Evolutionary conservation across 2,113 vertebrate species (phyloP), one percentile per base, ranked within the genome.

Genomic region (Platysternon megacephalum): DNA sequence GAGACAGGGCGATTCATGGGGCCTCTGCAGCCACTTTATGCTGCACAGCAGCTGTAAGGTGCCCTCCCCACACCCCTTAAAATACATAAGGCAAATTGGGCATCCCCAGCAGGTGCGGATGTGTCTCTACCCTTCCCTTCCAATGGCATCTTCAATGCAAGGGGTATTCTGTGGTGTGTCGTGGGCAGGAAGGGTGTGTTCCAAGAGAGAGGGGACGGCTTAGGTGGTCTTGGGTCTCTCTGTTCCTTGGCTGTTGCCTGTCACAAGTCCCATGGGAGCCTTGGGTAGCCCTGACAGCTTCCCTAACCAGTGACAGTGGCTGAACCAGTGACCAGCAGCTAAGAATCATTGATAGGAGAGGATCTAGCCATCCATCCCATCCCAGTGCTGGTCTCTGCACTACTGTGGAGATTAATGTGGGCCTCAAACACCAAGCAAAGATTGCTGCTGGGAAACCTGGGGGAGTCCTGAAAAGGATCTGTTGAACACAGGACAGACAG

Each of bases 281-380:
- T 79, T 81, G 56, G 86, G 26, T 4, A 61, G 39, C 35, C 21
- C 39, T 89, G 32, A 56, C 9, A 78, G 82, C 2, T 76, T 68
- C n/a, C 17, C 56, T 5, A 82, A 5, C 39, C 48, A 19, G 44
- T 39, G 11, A 2, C 5, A 26, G 6, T 14, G 21, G 32, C 4
- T 74, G 80, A 90, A 89, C 39, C 72, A 39, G 11, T 12, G 39
- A 93, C 21, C 53, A 89, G 28, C 0, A 0, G 28, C 3, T 12
- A 58, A 32, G 24, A 79, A 88, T 11, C 7, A 4, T 76, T 39
- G 21, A 16, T 0, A 0, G 8, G 11, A 46, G 68, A 58, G 39
- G 42, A 58, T 46, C 42, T 48, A 74, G 39, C 61, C 84, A 39
- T 14, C 42, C 82, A 46, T 44, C 7, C 5, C 16, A 12, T 74